These are phyloP conservation scores for Polyommatus icarus DNA, from an alignment of 2,888 invertebrate species.

Conservation along the genomic window DNA sequence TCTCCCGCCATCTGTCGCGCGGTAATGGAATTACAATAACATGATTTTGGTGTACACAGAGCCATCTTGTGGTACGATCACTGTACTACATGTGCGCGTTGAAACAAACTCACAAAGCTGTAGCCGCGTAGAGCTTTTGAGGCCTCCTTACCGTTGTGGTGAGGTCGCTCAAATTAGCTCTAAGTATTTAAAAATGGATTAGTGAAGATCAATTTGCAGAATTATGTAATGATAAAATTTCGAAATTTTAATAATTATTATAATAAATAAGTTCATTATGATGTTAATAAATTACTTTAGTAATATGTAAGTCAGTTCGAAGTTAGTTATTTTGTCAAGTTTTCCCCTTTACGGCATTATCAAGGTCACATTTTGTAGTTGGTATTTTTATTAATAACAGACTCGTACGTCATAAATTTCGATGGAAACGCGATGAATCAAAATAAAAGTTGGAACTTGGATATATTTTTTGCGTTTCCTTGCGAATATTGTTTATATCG, in stretches of 20 bases:
- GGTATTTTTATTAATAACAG: not conserved
- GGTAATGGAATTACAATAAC: conserved; percentile 22
- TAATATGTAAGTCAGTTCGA: not conserved
- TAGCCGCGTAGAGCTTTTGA: not conserved
- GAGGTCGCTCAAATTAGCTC: not conserved
- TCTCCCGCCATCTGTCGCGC: conserved; percentile 32
- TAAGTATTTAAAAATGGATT: not conserved
- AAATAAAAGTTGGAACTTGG: not conserved
- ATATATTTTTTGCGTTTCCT: conserved; percentile 24
- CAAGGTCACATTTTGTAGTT: not conserved
- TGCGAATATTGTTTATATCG: conserved; percentile 19
- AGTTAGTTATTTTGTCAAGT: not conserved
- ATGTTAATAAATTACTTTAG: not conserved
- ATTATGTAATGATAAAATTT: not conserved
- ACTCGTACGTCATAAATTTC: conserved; percentile 18
- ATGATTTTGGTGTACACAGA: conserved; percentile 38
- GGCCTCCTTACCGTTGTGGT: not conserved
- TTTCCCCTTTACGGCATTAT: not conserved
- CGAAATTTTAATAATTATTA: not conserved
- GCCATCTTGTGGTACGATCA: conserved; percentile 42
- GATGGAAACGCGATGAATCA: conserved; percentile 18
- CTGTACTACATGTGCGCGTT: conserved; percentile 11
- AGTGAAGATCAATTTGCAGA: not conserved
- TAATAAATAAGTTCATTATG: too few relatives aligned
- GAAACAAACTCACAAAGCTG: conserved; percentile 3